Conservation (phyloP, 2,113 vertebrate species). For the Anoura caudifer region DNA sequence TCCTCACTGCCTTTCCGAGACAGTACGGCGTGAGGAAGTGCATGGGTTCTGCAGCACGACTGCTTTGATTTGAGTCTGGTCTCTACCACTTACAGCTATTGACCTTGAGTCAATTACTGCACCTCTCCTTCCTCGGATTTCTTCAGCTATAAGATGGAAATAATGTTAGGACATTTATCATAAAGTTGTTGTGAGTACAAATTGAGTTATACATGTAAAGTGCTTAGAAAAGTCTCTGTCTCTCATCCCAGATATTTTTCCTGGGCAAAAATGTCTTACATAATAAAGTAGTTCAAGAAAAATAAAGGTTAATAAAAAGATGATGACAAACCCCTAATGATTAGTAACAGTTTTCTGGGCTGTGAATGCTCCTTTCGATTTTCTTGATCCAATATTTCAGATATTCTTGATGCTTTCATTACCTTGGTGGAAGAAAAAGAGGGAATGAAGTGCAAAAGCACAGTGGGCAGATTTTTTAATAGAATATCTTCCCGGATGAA, state of each 20-base stretch:
- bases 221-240: background rate
- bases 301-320: slow-evolving; percentile 36
- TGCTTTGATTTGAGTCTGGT: background rate
- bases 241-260: slow-evolving; percentile 19
- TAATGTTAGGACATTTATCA: background rate
- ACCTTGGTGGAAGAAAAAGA: slow-evolving; percentile 12
- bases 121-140: slow-evolving; percentile 13
- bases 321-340: background rate
- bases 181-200: background rate
- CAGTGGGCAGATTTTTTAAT: slow-evolving; percentile 33
- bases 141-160: background rate
- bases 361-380: background rate
- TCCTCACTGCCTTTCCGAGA: background rate
- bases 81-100: background rate
- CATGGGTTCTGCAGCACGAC: background rate
- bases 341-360: slow-evolving; percentile 36
- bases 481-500: background rate
- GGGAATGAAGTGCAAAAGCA: slow-evolving; percentile 20
- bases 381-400: slow-evolving; percentile 28
- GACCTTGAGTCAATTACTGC: background rate
- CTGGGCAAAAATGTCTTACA: background rate
- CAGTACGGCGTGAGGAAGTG: background rate
- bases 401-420: slow-evolving; percentile 35
- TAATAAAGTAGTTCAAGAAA: slow-evolving; percentile 49
- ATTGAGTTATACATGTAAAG: slow-evolving; percentile 17